phyloP scores from a whole-genome alignment of 2,113 vertebrate species.

The Malaclemys terrapin region DNA sequence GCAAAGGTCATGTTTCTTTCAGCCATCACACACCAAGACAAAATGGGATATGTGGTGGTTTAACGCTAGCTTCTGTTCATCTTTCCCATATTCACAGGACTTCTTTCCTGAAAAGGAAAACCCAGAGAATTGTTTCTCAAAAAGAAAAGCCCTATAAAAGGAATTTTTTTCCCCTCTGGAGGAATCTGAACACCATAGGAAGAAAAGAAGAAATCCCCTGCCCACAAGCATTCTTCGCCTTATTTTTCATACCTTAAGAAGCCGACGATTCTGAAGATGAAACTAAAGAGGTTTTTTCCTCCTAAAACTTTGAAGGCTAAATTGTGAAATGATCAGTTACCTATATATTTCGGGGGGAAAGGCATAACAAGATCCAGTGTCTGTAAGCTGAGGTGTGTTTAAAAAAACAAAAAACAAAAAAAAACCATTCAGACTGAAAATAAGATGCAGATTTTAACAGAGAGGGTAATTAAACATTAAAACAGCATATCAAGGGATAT shows the following conservation, averaged over 20 bases:
- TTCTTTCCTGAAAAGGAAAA: neutral
- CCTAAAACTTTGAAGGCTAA: neutral
- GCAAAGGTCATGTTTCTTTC: conserved; percentile 54
- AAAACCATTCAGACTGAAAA: too few species aligned
- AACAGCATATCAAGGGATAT: neutral
- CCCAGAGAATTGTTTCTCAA: neutral
- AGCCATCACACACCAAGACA: conserved; percentile 29
- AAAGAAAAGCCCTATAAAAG: neutral
- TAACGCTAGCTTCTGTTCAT: conserved; percentile 12
- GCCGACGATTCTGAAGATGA: neutral
- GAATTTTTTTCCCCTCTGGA: too few species aligned
- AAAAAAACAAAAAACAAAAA: too few species aligned
- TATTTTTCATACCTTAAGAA: neutral
- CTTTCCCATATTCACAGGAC: neutral
- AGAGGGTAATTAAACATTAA: too few species aligned
- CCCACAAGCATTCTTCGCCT: neutral
- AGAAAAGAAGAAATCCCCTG: neutral
- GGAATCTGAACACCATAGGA: too few species aligned
- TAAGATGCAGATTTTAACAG: too few species aligned
- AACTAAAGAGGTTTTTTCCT: neutral
- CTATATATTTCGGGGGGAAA: too few species aligned
- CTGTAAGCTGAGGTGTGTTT: neutral
- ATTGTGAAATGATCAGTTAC: too few species aligned
- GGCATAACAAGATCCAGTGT: too few species aligned
- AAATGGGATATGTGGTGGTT: conserved; percentile 25